Base-by-base conservation (phyloP, 2,113 vertebrate species). In the Coregonus clupeaformis region DNA sequence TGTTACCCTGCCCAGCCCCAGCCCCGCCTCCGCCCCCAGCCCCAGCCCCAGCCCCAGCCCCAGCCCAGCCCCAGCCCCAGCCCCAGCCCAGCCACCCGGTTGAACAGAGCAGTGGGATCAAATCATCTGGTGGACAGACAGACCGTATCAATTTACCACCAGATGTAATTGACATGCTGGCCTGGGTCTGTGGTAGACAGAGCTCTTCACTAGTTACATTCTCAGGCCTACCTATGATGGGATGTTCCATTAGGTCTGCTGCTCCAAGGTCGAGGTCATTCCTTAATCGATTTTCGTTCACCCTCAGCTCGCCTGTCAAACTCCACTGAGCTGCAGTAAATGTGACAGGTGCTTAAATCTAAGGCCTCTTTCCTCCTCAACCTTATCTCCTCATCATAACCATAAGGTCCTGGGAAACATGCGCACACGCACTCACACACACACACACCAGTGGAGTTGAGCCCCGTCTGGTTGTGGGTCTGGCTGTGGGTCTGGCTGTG, bases 401-500 rank as follows among this genome's bases (percentile, higher is more conserved):
- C n/a, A 60, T 22, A 22, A 22, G 57, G 57, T 6, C 57, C n/a
- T 22, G n/a, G 18, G n/a, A 30, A 6, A 12, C 62, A 29, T 22
- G 20, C 59, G 6, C 59, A 12, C 59, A 62, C 59, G 52, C 42
- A 69, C 68, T 9, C 42, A 13, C 7, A 47, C 67, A 52, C 32
- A 49, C 6, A 65, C 24, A 49, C 11, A 29, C 57, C 55, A 30
- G 67, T 18, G 57, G n/a, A 62, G 69, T 71, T 76, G 4, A 71
- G 27, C 36, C 80, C 52, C 71, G 74, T 79, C 69, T 30, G 36
- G 36, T 11, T 42, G 36, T 42, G 36, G 36, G 36, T 42, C 36
- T 81, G 57, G 66, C 70, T 71, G 57, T 42, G 76, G 65, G n/a
- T n/a, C n/a, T 30, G 36, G 36, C 9, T 42, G 36, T 42, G 36